Base-by-base conservation (phyloP, 2,797 vertebrate genomes). In the Uromys caudimaculatus region DNA sequence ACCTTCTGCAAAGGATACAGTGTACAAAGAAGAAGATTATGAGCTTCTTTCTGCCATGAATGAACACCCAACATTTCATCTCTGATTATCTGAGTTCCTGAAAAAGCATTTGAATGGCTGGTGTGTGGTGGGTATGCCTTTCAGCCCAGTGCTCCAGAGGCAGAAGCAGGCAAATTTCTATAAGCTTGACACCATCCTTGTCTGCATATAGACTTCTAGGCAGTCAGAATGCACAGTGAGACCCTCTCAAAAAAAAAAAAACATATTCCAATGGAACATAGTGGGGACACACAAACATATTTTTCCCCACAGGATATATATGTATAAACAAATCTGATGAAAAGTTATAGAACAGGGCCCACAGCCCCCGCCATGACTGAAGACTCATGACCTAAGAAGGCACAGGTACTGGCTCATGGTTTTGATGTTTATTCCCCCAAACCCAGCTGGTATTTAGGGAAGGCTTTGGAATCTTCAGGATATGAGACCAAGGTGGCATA, bases 1-100 rank as follows among this genome's bases (percentile, higher is more conserved):
- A 79, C 82, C 90, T 95, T 96, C 77, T 2, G 83, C 73, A 94
- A 96, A 97, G 92, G 89, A 93, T 90, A 77, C 24, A 35, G n/a
- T 32, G n/a, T 71, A 38, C 50, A 41, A 56, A 87, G 50, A 12
- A 84, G 82, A 67, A 41, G 50, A 56, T 8, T 73, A 50, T 73
- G n/a, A 88, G 56, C 84, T 71, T 67, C 32, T 85, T 50, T 41
- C n/a, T 29, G 24, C 24, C 32, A 35, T 56, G 35, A 56, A 56
- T 54, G 56, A 73, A 73, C n/a, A 52, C 5, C 10, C 8, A 29
- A 56, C 50, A 29, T 32, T 64, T 87, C 14, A 87, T 54, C n/a
- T 56, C n/a, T 29, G 50, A 52, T 86, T 13, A 52, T 78, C 47
- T 32, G 29, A 52, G 38, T 52, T 78, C n/a, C 77, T 79, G 32